Evolutionary conservation across 2,113 vertebrate species (phyloP).

Genomic region (Gracilinanus agilis): DNA sequence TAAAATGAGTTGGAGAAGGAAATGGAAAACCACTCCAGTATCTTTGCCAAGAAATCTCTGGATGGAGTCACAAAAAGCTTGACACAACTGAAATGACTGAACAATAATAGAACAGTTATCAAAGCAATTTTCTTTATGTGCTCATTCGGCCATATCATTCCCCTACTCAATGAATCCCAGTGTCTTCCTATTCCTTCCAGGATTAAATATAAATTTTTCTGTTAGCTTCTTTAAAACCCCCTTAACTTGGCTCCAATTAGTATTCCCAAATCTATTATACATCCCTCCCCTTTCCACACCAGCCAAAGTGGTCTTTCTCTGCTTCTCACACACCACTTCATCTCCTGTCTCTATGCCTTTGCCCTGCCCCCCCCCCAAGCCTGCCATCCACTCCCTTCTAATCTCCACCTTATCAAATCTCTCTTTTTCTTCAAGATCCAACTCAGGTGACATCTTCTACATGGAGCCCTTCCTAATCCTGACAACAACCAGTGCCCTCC

Average conservation of each 20-base stretch:
- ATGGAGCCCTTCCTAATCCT: neutral
- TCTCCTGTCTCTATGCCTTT: neutral
- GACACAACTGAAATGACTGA: too few species aligned
- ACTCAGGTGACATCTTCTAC: neutral
- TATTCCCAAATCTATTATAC: neutral
- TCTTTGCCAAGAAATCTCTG: too few species aligned
- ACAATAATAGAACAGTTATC: too few species aligned
- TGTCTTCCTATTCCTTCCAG: neutral
- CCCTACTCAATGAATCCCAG: neutral
- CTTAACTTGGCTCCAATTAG: neutral
- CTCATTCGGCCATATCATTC: neutral
- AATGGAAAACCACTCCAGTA: too few species aligned
- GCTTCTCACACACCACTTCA: neutral
- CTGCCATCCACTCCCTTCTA: neutral
- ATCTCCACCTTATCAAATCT: neutral
- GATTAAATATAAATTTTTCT: neutral
- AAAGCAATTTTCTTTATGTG: neutral
- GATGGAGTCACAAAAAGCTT: too few species aligned
- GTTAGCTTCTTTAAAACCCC: neutral
- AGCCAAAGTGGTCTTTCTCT: neutral
- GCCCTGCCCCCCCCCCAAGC: neutral
- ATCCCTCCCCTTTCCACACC: neutral
- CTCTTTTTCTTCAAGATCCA: neutral
- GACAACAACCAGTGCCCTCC: neutral
- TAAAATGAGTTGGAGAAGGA: too few species aligned